These are phyloP conservation scores for Sebastes variabilis DNA, from an alignment of 2,797 vertebrate genomes.

Conservation along the genomic window DNA sequence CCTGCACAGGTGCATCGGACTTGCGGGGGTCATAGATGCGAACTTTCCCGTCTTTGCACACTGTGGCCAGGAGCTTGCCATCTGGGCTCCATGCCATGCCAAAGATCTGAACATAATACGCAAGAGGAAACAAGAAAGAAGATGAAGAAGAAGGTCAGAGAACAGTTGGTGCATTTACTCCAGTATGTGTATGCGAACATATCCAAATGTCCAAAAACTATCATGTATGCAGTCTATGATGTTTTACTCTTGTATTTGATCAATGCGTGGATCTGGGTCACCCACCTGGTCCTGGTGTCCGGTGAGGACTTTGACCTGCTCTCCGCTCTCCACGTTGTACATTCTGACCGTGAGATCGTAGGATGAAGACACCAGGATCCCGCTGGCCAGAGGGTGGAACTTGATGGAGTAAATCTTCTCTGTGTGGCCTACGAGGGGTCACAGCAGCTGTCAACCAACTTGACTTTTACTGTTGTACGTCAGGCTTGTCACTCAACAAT, in stretches of 20 bases:
- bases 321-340: constrained; percentile 84
- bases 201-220: not conserved
- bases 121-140: no score
- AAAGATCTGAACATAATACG: constrained; percentile 86
- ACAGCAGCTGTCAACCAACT: constrained; percentile 17
- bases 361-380: constrained; percentile 92
- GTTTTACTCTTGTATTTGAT: not conserved
- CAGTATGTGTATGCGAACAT: not conserved
- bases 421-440: constrained; percentile 85
- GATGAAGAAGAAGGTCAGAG: not conserved
- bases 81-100: constrained; percentile 92
- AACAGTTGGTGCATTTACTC: not conserved
- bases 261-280: not conserved
- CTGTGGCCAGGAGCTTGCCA: constrained; percentile 89
- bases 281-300: constrained; percentile 94
- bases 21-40: constrained; percentile 90
- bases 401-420: constrained; percentile 97
- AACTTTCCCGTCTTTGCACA: constrained; percentile 90
- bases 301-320: constrained; percentile 81
- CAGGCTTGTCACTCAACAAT: not conserved
- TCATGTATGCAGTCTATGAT: not conserved
- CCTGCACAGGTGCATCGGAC: constrained; percentile 85
- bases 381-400: constrained; percentile 89
- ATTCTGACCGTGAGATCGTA: constrained; percentile 91
- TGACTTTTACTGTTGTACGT: not conserved